Evolutionary conservation across 2,113 vertebrate species (phyloP), one percentile per base, ranked within the genome.

Genomic region (Guaruba guarouba): DNA sequence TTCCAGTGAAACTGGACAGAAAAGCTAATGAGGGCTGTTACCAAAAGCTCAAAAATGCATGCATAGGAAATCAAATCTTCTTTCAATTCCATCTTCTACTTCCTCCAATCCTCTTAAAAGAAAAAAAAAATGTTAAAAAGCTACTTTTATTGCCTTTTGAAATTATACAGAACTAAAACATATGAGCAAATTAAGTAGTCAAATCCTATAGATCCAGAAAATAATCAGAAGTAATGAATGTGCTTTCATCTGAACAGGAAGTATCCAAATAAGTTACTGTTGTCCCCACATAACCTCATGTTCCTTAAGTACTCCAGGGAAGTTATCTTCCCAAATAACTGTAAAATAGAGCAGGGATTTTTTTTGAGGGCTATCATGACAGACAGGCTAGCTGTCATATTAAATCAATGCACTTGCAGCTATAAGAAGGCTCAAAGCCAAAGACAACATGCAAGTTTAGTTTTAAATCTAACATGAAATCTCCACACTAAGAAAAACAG

Each of bases 361-460:
- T 55, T 80, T 95, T 59, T 92, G 86, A 96, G 17, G 39, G 39
- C 71, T 61, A 86, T 57, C 61, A 79, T 0, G 0, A 84, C 9
- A 93, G 85, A 81, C 68, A 94, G 88, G 92, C 90, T 82, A 85
- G 43, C 86, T 96, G 82, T 90, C 92, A 83, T 41, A 93, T 44
- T 86, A 86, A 70, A 95, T 96, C 83, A 97, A 64, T 17, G 59
- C 35, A 79, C 31, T 62, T 76, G 70, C 43, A 83, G 41, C 61
- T 86, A 6, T 1, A 88, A 90, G 52, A 17, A 49, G 77, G 73
- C 69, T 95, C 35, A 86, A 79, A 78, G 90, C 80, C 83, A 89
- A 94, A 75, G 61, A 74, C 88, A 92, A 76, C 25, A 92, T 17
- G 68, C 8, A 64, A n/a, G 27, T 27, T 66, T 86, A 46, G 57